Evolutionary conservation across 2,797 vertebrate species (phyloP), one percentile per base, ranked within the genome.

Genomic region (Pseudochaenichthys georgianus): DNA sequence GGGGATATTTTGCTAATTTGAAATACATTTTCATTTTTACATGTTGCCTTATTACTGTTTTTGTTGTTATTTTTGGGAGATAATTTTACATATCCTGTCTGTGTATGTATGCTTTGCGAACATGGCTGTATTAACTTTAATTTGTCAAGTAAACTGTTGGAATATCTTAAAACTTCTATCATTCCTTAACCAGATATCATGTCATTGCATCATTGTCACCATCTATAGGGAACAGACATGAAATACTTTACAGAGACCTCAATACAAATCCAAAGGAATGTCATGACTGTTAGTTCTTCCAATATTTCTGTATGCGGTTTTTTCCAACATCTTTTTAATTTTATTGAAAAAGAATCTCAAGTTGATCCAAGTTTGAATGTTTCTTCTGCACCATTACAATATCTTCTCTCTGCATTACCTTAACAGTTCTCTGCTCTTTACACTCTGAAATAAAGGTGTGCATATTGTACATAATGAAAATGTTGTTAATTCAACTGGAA

Each of bases 381-480:
- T 55, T 57, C 63, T 80, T 73, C 54, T 50, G 13, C 50, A 63
- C 11, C 12, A 43, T 81, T 23, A 45, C 43, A 51, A 65, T 57
- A 46, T 28, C 28, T 67, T 38, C 73, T 54, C 21, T 60, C 16
- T 51, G 12, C 73, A 51, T 15, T 70, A 59, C 71, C 17, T 70
- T 31, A 41, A 42, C 3, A 73, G 61, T 15, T 77, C 3, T 70
- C n/a, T 80, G 43, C 60, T 65, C 4, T 75, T 74, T 43, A 64
- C 34, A 69, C 46, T 83, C 79, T 81, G 72, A 78, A 87, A 91
- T 89, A 80, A 90, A 89, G 52, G 9, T 52, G n/a, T 52, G 19
- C 17, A 62, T 43, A 65, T 64, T 73, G 34, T 73, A 63, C 45
- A 76, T 16, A 38, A 70, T 19, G 16, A 38, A 59, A 43, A 53